Evolutionary conservation across 2,888 invertebrate species (phyloP), one percentile per base, ranked within the genome.

Genomic region (Bhutanitis thaidina): DNA sequence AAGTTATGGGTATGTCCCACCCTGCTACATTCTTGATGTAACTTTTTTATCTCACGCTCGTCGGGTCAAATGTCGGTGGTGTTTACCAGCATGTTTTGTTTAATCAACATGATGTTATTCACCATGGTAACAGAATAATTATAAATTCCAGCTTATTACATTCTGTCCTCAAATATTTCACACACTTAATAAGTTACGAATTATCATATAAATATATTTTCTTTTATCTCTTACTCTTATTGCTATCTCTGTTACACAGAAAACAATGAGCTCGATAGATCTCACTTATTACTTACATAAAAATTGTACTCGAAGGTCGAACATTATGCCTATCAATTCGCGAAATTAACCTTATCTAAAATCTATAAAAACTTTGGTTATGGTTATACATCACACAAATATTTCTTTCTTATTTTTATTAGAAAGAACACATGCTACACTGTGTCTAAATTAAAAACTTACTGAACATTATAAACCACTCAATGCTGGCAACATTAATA

Each of bases 241-340:
- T 88, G 87, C 87, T 88, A 85, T 75, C 68, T 85, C 88, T 85
- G 86, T 86, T 74, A 77, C 71, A 86, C 85, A 88, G 86, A 85
- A 73, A 72, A 74, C 63, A 69, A 78, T 73, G 81, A 84, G 81
- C 87, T 85, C 83, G 74, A 74, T 74, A 71, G 58, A 74, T 85
- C 79, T 84, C 80, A 84, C 83, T 80, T 44, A 32, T 47, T 38
- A 78, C 49, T 62, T 40, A 73, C 67, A 68, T 58, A 63, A 68
- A 67, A 70, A 69, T 78, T 77, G 75, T 80, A 82, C 77, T 77
- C 71, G 69, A 76, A 67, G 73, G 67, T 72, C 59, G 56, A 43
- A 47, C 13, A 27, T 36, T 36, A 39, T 30, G 43, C n/a, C n/a
- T n/a, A n/a, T n/a, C 32, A 34, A 44, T 34, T 34, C 39, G 30